phyloP scores from a whole-genome alignment of 2,113 vertebrate genomes.

The Symphodus melops region DNA sequence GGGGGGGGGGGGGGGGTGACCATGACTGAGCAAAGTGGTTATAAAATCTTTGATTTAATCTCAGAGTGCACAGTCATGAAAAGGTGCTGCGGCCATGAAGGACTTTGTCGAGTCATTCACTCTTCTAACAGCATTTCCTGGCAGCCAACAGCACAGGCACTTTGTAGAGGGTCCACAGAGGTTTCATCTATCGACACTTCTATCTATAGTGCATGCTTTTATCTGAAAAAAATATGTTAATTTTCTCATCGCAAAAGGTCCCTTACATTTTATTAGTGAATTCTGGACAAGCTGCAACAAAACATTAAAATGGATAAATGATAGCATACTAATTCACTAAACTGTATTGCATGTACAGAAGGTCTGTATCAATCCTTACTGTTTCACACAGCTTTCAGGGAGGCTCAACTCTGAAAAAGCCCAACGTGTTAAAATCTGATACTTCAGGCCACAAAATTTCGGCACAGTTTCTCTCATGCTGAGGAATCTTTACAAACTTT shows the following conservation, averaged over 20 bases:
- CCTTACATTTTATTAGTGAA: neutral
- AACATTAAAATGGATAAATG: neutral
- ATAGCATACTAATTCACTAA: neutral
- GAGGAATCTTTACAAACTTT: neutral
- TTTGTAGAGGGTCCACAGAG: neutral
- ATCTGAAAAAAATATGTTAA: neutral
- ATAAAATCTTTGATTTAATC: neutral
- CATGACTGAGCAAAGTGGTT: neutral
- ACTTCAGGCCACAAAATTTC: neutral
- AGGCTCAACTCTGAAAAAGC: neutral
- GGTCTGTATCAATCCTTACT: neutral
- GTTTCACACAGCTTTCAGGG: neutral
- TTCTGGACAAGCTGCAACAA: neutral
- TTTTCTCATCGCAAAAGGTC: neutral
- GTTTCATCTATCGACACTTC: neutral
- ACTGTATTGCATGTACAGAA: neutral
- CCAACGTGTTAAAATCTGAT: too few species aligned
- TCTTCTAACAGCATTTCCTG: slow-evolving; percentile 16
- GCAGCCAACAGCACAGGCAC: slow-evolving; percentile 3
- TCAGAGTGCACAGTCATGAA: slow-evolving; percentile 3
- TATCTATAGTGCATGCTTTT: neutral
- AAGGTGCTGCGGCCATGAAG: slow-evolving; percentile 4
- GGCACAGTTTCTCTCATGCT: neutral
- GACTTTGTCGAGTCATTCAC: slow-evolving; percentile 28
- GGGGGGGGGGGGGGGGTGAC: neutral